Evolutionary conservation across 2,113 vertebrate genomes (phyloP).

Genomic region (Tylochromis polylepis): DNA sequence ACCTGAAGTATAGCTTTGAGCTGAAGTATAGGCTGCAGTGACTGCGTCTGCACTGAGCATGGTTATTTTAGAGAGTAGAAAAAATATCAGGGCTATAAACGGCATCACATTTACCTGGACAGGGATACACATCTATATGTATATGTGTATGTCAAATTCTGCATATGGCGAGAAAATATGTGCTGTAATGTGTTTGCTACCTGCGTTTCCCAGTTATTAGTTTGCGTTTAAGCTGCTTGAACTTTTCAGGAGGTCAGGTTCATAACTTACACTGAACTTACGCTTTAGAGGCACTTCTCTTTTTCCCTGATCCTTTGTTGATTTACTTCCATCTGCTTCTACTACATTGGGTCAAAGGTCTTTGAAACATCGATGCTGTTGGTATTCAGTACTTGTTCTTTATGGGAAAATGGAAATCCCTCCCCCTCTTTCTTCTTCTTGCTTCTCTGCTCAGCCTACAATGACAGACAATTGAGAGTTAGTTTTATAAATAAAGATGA

Average conservation of each 20-base stretch:
- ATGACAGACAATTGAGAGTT: neutral
- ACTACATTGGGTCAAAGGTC: neutral
- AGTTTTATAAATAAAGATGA: neutral
- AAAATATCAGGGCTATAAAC: neutral
- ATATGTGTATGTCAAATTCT: neutral
- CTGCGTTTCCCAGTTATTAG: neutral
- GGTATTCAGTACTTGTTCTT: neutral
- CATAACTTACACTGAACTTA: neutral
- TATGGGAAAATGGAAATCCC: neutral
- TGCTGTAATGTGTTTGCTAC: slow-evolving; percentile 8
- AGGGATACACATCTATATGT: neutral
- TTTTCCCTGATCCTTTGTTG: neutral
- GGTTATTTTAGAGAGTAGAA: neutral
- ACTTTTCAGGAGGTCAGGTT: slow-evolving; percentile 13
- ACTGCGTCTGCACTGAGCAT: neutral
- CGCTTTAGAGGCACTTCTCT: neutral
- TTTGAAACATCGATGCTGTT: neutral
- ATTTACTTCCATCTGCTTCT: neutral
- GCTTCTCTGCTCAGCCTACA: neutral
- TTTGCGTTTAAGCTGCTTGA: neutral
- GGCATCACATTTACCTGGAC: neutral
- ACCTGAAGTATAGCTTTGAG: neutral
- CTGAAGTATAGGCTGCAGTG: slow-evolving; percentile 34
- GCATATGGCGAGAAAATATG: neutral
- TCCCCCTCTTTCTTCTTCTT: neutral